Percentiles rank a stretch among this genome's conserved stretches.
These are phyloP conservation scores for Pseudomyrmex sp. DNA, from an alignment of 1,140 invertebrate genomes.

Conservation along the genomic window DNA sequence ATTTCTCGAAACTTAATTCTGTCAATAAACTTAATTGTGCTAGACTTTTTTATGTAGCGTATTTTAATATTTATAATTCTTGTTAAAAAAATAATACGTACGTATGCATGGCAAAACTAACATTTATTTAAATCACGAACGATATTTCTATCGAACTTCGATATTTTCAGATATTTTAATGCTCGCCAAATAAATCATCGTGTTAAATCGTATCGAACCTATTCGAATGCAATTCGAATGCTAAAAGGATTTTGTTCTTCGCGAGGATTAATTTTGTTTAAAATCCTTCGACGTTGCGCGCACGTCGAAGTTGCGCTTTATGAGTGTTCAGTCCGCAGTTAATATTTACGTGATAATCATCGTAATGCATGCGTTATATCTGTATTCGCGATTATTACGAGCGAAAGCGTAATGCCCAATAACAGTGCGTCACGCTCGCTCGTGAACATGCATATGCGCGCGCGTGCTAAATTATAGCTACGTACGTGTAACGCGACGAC, in stretches of 20 bases:
- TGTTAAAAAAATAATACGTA: no score
- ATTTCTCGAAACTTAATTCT: no score
- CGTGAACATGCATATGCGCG: conserved; percentile 43
- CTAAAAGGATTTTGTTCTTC: not conserved
- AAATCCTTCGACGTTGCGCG: not conserved
- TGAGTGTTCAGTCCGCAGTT: not conserved
- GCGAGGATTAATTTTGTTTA: not conserved
- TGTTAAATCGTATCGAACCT: not conserved
- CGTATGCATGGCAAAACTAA: no score
- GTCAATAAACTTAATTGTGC: no score
- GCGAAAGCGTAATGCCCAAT: conserved; percentile 13
- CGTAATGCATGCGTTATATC: not conserved
- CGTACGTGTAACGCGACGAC: conserved; percentile 1
- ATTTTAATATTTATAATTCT: no score
- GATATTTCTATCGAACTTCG: not conserved
- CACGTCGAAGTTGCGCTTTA: not conserved
- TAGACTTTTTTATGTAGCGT: no score
- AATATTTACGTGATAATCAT: not conserved
- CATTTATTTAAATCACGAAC: no score
- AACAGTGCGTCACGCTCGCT: conserved; percentile 11
- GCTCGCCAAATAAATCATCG: not conserved
- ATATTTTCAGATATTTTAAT: not conserved
- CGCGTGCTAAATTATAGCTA: not conserved
- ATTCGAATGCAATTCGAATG: not conserved
- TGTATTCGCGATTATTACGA: conserved; percentile 18